These are phyloP conservation scores for Galeopterus variegatus DNA, from an alignment of 2,113 vertebrate species.

Conservation along the genomic window DNA sequence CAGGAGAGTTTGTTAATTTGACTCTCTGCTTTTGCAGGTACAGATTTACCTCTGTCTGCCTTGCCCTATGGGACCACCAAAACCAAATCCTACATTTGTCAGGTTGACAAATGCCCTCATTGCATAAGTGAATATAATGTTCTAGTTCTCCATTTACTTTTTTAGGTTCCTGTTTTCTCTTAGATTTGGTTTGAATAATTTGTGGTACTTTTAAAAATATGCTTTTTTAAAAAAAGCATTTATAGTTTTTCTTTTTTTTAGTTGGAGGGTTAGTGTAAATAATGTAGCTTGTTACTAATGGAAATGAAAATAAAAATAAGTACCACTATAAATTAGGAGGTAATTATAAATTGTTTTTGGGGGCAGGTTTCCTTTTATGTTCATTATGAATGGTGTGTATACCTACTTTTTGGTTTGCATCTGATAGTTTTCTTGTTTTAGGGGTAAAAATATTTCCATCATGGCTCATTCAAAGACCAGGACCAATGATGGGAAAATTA, in stretches of 20 bases:
- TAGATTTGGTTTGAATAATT: constrained; percentile 11
- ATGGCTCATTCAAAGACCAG: constrained; percentile 99
- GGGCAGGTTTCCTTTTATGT: neutral
- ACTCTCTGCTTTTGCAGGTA: neutral
- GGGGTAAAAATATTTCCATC: constrained; percentile 91
- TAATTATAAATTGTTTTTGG: neutral
- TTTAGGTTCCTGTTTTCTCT: neutral
- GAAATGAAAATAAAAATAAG: constrained; percentile 46
- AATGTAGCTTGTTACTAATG: neutral
- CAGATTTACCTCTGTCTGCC: neutral
- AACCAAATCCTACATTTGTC: neutral
- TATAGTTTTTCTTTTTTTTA: neutral
- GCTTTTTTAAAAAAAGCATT: neutral
- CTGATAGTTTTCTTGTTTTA: constrained; percentile 84
- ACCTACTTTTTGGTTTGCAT: neutral
- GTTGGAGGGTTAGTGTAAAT: neutral
- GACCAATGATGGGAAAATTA: constrained; percentile 99
- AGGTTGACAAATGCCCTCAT: neutral
- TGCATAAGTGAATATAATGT: neutral
- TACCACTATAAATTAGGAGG: constrained; percentile 32
- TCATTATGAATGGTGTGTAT: constrained; percentile 48
- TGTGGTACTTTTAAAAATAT: neutral
- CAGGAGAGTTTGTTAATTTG: constrained; percentile 1
- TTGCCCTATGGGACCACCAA: neutral
- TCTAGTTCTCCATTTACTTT: neutral